Base-by-base conservation (phyloP, 1,140 invertebrate genomes). In the Heliconius melpomene region DNA sequence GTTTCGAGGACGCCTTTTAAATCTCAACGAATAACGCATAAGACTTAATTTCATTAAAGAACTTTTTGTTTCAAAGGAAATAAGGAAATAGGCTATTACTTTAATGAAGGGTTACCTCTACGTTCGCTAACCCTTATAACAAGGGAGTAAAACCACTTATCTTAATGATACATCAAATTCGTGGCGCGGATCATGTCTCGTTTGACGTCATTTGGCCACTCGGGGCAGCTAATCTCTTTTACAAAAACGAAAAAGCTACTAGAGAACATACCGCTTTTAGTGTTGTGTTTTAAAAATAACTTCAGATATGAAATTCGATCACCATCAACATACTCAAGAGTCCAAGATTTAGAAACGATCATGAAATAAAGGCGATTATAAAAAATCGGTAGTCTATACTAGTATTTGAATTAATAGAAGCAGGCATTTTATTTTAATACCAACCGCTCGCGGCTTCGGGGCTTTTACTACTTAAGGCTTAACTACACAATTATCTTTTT, bases 121-220 rank as follows among this genome's bases (percentile, higher is more conserved):
- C 32, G 46, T 73, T 75, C 74, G 50, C 78, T 84, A 60, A 72
- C 74, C 74, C 66, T 76, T 76, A 72, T 9, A 74, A 77, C 72
- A 73, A 80, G 57, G 71, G 75, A 80, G 70, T 72, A 79, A 79
- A 50, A 70, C 79, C 71, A 36, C 78, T 88, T 88, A 88, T 87
- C 85, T 89, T 84, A 85, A 88, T 86, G 83, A 84, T 79, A 84
- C 80, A 88, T 84, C 85, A 81, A 83, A 79, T 72, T 79, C n/a
- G 29, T 60, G 79, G 32, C 36, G 32, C 50, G 74, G 40, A 66
- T 70, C 70, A 76, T 73, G 70, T 72, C 46, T 72, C 46, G n/a
- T 72, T 52, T 80, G 52, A 77, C 76, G 70, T 77, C 46, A 77
- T 70, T 77, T 72, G 71, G 6, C 70, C 46, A 77, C 70, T 77